Percentiles rank a stretch among this genome's conserved stretches.
These are phyloP conservation scores for Megastigmus dorsalis DNA, from an alignment of 2,888 invertebrate species.

Conservation along the genomic window DNA sequence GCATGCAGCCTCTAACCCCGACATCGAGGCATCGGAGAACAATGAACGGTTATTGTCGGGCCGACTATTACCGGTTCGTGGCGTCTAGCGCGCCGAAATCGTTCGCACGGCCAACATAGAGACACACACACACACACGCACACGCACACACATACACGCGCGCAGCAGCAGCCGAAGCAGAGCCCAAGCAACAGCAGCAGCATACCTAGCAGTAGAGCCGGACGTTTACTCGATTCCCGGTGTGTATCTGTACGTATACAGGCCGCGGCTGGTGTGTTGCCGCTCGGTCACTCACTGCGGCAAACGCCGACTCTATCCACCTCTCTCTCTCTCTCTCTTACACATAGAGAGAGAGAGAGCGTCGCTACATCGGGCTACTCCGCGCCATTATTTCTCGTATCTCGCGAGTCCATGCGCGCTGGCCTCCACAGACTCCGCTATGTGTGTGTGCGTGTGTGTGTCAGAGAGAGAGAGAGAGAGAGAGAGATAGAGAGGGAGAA, in stretches of 20 bases:
- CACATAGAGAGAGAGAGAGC: too few species aligned
- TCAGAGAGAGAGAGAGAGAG: not conserved
- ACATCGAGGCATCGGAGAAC: too few species aligned
- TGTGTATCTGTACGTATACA: not conserved
- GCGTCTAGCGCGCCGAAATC: slow-evolving; percentile 47
- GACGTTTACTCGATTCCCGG: slow-evolving; percentile 14
- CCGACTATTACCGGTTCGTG: slow-evolving; percentile 64
- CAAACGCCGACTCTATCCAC: not conserved
- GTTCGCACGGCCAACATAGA: slow-evolving; percentile 27
- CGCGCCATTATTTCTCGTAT: slow-evolving; percentile 70
- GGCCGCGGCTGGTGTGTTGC: not conserved
- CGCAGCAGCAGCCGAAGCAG: too few species aligned
- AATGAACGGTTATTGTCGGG: slow-evolving; percentile 68
- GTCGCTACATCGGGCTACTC: slow-evolving; percentile 8
- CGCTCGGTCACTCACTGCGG: not conserved
- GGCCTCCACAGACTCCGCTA: slow-evolving; percentile 43
- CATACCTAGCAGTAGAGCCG: slow-evolving; percentile 24
- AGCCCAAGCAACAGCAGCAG: too few species aligned
- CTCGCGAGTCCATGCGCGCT: slow-evolving; percentile 68
- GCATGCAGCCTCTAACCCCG: too few species aligned
- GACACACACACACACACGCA: too few species aligned
- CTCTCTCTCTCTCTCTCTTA: not conserved
- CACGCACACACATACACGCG: too few species aligned
- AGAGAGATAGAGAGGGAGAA: not conserved
- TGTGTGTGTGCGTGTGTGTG: too few species aligned